phyloP scores from a whole-genome alignment of 1,140 invertebrate genomes.

The Neelides sp. region DNA sequence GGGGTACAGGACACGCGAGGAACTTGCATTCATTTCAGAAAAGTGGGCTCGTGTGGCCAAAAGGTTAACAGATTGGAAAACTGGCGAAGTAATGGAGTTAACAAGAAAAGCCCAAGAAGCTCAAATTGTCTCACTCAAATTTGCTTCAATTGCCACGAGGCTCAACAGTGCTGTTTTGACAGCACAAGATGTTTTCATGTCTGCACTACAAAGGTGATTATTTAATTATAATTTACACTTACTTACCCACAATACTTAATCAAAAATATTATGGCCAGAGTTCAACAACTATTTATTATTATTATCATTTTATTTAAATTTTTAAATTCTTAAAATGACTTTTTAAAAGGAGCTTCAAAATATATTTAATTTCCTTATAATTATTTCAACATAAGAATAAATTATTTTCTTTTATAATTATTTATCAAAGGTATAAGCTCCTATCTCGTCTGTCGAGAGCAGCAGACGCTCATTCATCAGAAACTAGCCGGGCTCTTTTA shows the following conservation, averaged over 20 bases:
- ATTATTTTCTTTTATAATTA: background rate
- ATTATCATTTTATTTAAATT: too few relatives aligned
- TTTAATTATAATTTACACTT: background rate
- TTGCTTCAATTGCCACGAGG: slow-evolving; percentile 8
- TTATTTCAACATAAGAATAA: background rate
- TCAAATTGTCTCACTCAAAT: slow-evolving; percentile 8
- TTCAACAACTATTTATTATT: too few relatives aligned
- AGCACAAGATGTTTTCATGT: slow-evolving; percentile 6
- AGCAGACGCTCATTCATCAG: slow-evolving; percentile 2
- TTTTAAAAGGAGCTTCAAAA: too few relatives aligned
- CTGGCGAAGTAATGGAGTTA: slow-evolving; percentile 14
- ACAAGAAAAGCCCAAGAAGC: slow-evolving; percentile 16
- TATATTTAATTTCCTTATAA: too few relatives aligned
- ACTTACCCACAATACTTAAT: background rate
- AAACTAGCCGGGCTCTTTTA: background rate
- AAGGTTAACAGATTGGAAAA: slow-evolving; percentile 5
- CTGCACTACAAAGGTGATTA: slow-evolving; percentile 8
- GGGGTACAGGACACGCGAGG: background rate
- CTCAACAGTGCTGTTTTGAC: slow-evolving; percentile 9
- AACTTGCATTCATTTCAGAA: slow-evolving; percentile 5
- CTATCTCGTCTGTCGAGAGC: slow-evolving; percentile 3
- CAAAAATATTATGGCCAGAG: background rate
- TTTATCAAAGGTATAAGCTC: slow-evolving; percentile 5
- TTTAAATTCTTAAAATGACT: too few relatives aligned
- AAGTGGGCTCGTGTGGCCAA: slow-evolving; percentile 12